Base-by-base conservation (phyloP, 2,797 vertebrate genomes). In the Lophotriccus pileatus region DNA sequence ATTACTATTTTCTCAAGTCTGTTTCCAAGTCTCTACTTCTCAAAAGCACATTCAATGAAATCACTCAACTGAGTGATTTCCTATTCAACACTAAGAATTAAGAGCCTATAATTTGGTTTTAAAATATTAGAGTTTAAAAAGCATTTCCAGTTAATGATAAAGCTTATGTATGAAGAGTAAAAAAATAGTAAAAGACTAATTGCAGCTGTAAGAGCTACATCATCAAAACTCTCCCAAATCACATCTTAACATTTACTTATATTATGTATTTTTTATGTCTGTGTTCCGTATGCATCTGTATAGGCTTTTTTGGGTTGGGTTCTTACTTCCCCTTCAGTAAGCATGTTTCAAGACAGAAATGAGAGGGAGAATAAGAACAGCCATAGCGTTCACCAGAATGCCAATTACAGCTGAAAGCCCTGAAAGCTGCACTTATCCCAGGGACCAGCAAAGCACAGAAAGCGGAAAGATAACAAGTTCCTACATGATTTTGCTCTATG, bases 241-340 rank as follows among this genome's bases (percentile, higher is more conserved):
- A 56, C 25, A 46, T 10, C 41, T 81, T 67, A 14, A 16, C 7
- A 1, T 52, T 68, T 46, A 64, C 19, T 69, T 47, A 79, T 24
- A 34, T n/a, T 9, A 60, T 0, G 2, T n/a, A 41, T 41, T 46
- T 92, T 83, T 27, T 32, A 62, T 4, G 4, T 32, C 67, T 66
- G 12, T 69, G 36, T 27, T 94, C 55, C 47, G 30, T 27, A 17
- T 32, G 27, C 12, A 47, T 13, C 32, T 0, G 0, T 27, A 63
- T 0, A 19, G 30, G 6, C 3, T n/a, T 70, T 78, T 76, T 28
- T 14, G 23, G 28, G 24, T 69, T 50, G 24, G 3, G 27, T 21
- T 75, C 36, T 72, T 87, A 41, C 24, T 93, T 93, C 44, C 15
- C n/a, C 24, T 80, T 50, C 56, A 70, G 11, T 52, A 85, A 89